Conservation (phyloP, 2,888 invertebrate genomes). For the Adelognathus sp. region DNA sequence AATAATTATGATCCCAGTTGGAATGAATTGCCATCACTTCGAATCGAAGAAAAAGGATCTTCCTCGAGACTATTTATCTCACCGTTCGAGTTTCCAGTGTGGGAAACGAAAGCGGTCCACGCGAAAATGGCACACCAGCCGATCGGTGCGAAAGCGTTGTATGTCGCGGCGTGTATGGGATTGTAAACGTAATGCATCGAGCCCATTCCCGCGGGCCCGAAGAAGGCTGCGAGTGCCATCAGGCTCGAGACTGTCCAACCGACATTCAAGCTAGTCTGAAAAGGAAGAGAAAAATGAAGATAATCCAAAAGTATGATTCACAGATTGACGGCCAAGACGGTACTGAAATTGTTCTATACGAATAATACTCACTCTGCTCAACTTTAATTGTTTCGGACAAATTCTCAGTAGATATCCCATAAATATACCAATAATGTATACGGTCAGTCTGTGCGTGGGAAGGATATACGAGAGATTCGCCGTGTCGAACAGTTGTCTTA, state of each 20-base stretch:
- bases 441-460: conserved; percentile 86
- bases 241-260: conserved; percentile 84
- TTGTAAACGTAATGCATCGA: conserved; percentile 85
- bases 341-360: too few species aligned
- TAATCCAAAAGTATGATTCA: conserved; percentile 18
- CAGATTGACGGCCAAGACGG: not conserved
- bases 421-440: conserved; percentile 87
- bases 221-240: conserved; percentile 83
- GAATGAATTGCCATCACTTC: not conserved
- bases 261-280: conserved; percentile 81
- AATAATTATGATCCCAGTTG: not conserved
- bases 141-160: conserved; percentile 87
- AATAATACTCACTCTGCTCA: conserved; percentile 83
- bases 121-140: conserved; percentile 86
- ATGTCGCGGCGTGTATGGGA: conserved; percentile 85
- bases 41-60: not conserved
- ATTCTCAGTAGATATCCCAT: conserved; percentile 84
- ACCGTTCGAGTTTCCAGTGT: conserved; percentile 83
- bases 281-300: not conserved
- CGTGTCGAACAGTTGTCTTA: conserved; percentile 86
- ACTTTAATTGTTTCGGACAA: conserved; percentile 78
- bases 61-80: too few species aligned
- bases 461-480: conserved; percentile 87
- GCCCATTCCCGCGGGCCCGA: conserved; percentile 86
- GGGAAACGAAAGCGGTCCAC: conserved; percentile 86